Percentiles rank a stretch among this genome's conserved stretches.
Conservation (phyloP, 2,113 vertebrate species). For the Oreochromis niloticus region DNA sequence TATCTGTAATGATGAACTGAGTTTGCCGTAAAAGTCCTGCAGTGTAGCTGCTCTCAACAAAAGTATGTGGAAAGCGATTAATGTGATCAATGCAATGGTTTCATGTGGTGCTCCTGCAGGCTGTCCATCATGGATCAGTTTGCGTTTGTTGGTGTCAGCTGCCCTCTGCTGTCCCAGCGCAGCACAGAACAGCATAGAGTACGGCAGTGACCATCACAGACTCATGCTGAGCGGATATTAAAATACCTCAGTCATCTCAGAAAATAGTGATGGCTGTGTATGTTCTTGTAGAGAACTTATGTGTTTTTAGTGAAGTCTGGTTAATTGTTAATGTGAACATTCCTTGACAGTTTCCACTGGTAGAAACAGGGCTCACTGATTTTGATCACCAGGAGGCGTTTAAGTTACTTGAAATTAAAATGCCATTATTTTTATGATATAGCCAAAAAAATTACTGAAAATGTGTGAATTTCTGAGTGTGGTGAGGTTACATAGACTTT, state of each 20-base stretch:
- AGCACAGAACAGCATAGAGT: fast-evolving
- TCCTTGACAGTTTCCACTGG: not conserved
- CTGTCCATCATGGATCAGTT: not conserved
- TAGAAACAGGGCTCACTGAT: not conserved
- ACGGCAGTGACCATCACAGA: fast-evolving
- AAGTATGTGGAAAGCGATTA: not conserved
- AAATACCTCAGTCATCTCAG: not conserved
- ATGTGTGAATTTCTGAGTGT: not conserved
- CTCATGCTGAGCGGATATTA: fast-evolving
- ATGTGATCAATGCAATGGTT: fast-evolving
- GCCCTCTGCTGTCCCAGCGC: not conserved
- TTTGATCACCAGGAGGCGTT: not conserved
- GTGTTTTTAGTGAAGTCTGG: not conserved
- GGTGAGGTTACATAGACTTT: not conserved
- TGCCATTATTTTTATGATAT: not conserved
- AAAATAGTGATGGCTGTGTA: not conserved
- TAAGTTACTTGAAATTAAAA: not conserved
- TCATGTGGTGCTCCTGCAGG: fast-evolving
- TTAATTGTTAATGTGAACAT: not conserved
- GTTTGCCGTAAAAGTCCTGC: fast-evolving
- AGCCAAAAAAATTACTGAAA: not conserved
- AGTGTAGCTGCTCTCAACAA: not conserved
- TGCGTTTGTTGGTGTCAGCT: not conserved
- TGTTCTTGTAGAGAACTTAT: not conserved
- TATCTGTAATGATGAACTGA: not conserved